Evolutionary conservation across 2,888 invertebrate species (phyloP).

Genomic region (Uropetala carovei): DNA sequence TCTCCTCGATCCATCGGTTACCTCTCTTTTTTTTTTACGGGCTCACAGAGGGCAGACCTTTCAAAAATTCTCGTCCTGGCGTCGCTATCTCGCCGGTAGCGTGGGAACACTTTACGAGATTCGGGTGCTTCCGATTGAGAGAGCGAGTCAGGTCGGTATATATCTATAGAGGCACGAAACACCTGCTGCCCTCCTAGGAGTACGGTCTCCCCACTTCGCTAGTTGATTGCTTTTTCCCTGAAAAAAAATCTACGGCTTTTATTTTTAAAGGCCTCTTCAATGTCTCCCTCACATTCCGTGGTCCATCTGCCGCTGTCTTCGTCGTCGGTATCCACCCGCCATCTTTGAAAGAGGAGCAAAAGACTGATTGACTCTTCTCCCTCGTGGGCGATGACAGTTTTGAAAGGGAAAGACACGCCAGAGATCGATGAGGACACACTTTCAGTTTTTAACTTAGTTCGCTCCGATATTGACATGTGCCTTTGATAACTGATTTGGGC

Average conservation of each 20-base stretch:
- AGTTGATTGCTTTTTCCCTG: constrained; percentile 51
- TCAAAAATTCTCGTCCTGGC: background rate
- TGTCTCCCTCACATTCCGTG: background rate
- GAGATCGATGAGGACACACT: no score
- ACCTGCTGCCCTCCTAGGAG: constrained; percentile 40
- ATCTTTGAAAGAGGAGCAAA: no score
- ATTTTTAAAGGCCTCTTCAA: background rate
- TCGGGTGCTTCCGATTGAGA: constrained; percentile 43
- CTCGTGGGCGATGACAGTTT: no score
- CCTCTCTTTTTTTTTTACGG: background rate
- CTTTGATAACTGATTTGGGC: no score
- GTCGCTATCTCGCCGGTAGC: constrained; percentile 26
- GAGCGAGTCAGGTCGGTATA: background rate
- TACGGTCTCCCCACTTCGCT: background rate
- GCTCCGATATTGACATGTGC: no score
- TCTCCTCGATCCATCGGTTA: constrained; percentile 30
- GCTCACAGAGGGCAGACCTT: background rate
- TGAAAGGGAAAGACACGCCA: background rate
- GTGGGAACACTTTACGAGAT: constrained; percentile 50
- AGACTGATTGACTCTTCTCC: no score
- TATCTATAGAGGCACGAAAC: constrained; percentile 30
- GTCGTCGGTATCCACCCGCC: background rate
- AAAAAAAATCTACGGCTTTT: constrained; percentile 34
- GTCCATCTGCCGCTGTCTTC: constrained; percentile 30
- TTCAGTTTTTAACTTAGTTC: no score